Percentiles rank a stretch among this genome's conserved stretches.
phyloP scores from a whole-genome alignment of 2,888 invertebrate genomes.

The Polyploca ridens region DNA sequence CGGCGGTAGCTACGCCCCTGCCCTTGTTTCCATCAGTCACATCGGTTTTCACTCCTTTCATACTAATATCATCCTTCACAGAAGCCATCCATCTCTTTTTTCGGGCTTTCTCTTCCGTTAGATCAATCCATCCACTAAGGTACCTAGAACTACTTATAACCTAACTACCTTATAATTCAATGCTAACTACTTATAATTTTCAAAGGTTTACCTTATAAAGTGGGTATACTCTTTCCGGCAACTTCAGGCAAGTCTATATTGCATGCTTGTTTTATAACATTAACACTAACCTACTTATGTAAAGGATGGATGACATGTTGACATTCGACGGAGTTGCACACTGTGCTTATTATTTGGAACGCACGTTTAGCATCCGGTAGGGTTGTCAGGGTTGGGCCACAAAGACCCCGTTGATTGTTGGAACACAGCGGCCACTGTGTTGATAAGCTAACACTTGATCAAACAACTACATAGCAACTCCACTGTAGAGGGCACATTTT shows the following conservation, averaged over 20 bases:
- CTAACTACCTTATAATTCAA: no score
- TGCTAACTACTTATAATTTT: no score
- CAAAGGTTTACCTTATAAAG: no score
- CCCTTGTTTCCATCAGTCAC: no score
- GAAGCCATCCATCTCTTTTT: no score
- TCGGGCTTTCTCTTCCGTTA: no score
- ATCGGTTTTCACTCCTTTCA: no score
- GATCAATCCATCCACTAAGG: no score
- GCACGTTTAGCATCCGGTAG: constrained; percentile 59
- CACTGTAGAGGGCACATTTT: constrained; percentile 10
- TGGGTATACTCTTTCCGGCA: no score
- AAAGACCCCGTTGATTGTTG: constrained; percentile 61
- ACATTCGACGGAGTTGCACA: constrained; percentile 31
- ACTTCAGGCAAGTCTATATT: background rate
- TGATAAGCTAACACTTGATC: constrained; percentile 78
- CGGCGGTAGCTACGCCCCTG: no score
- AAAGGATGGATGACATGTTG: constrained; percentile 16
- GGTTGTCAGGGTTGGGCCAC: constrained; percentile 53
- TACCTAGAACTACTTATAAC: no score
- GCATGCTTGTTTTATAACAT: background rate
- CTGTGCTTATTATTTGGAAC: constrained; percentile 38
- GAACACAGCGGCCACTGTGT: constrained; percentile 56
- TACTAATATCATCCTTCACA: no score
- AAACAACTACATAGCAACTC: constrained; percentile 57
- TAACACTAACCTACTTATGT: background rate